Evolutionary conservation across 2,888 invertebrate genomes (phyloP).

Genomic region (Spilosoma lubricipeda): DNA sequence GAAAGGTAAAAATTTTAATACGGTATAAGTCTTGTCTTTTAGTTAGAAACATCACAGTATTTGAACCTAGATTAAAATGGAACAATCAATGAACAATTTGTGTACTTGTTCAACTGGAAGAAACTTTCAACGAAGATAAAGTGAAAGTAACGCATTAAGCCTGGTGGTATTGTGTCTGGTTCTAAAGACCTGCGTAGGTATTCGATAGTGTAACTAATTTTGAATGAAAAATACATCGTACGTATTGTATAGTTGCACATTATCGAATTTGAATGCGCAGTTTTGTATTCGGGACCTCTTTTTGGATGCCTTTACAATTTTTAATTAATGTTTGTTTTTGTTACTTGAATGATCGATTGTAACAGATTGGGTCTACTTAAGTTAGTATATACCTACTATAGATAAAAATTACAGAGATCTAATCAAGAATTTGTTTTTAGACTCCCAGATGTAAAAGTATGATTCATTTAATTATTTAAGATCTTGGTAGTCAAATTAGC

Average conservation of each 20-base stretch:
- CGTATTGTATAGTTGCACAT: background rate
- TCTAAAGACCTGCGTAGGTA: background rate
- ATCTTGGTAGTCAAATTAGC: no score
- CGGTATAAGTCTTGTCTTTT: no score
- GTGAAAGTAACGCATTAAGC: slow-evolving; percentile 4
- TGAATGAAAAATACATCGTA: background rate
- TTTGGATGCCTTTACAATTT: background rate
- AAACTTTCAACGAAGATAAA: slow-evolving; percentile 5
- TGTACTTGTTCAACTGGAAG: slow-evolving; percentile 3
- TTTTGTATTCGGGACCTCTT: background rate
- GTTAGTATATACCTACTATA: background rate
- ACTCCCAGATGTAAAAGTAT: no score
- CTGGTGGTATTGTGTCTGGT: background rate
- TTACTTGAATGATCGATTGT: background rate
- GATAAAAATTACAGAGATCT: background rate
- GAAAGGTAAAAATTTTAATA: no score
- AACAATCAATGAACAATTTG: background rate
- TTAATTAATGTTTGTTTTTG: background rate
- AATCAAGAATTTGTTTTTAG: background rate
- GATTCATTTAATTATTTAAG: no score
- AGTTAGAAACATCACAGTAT: background rate
- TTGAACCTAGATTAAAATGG: background rate
- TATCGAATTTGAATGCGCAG: background rate
- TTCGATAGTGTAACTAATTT: slow-evolving; percentile 3
- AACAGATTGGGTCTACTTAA: background rate